A percentile compares a stretch with the other conserved stretches of the same genome.
Evolutionary conservation across 2,113 vertebrate species (phyloP).

Genomic region (Zapornia atra): DNA sequence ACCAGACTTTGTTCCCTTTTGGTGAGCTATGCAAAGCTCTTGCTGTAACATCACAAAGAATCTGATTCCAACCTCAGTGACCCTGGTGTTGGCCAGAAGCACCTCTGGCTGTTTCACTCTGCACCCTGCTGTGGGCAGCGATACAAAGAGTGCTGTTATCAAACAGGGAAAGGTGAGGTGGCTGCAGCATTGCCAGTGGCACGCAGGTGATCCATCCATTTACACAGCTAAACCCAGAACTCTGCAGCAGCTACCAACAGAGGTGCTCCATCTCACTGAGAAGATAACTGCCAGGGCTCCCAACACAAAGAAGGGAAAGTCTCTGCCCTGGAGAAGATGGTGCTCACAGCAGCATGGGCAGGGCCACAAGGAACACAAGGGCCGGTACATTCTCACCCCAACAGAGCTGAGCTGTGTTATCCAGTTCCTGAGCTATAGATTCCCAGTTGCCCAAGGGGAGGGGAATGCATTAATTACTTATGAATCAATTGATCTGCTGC

Average conservation of each 20-base stretch:
- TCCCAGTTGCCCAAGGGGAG: not conserved
- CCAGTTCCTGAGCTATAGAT: not conserved
- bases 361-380: not conserved
- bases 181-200: not conserved
- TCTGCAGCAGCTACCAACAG: not conserved
- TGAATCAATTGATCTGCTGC: slow-evolving; percentile 45
- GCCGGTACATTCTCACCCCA: not conserved
- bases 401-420: not conserved
- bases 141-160: not conserved
- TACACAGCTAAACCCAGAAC: not conserved
- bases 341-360: not conserved
- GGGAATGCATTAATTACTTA: slow-evolving; percentile 44
- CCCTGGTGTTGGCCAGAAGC: not conserved
- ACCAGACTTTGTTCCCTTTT: not conserved
- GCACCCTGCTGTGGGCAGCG: not conserved
- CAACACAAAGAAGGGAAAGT: not conserved
- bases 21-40: not conserved
- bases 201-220: not conserved
- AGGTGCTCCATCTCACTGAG: not conserved
- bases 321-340: not conserved
- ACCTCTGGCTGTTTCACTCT: not conserved
- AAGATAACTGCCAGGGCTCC: not conserved
- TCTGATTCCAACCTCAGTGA: not conserved
- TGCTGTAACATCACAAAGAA: not conserved
- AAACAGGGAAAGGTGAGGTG: not conserved